Evolutionary conservation across 2,888 invertebrate species (phyloP).

Genomic region (Pimpla rufipes): DNA sequence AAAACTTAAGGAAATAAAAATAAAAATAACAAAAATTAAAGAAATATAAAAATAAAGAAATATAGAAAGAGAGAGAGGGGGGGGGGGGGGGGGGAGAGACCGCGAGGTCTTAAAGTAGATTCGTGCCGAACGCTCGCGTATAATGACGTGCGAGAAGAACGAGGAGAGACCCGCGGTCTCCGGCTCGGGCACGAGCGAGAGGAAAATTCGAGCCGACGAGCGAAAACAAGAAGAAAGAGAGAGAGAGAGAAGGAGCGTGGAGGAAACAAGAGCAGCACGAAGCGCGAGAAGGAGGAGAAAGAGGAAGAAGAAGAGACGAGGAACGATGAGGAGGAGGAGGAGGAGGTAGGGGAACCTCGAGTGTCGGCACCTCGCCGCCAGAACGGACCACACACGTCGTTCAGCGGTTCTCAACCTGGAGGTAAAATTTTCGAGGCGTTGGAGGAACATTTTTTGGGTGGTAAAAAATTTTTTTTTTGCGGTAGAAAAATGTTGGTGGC

Average conservation of each 20-base stretch:
- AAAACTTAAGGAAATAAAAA: too few species aligned
- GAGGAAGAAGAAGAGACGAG: conserved; percentile 75
- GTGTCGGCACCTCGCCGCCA: conserved; percentile 85
- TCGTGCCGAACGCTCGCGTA: conserved; percentile 82
- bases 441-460: background rate
- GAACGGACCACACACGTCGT: conserved; percentile 85
- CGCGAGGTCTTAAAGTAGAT: conserved; percentile 80
- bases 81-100: conserved; percentile 70
- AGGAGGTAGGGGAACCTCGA: conserved; percentile 79
- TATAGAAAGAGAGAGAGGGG: conserved; percentile 47
- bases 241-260: conserved; percentile 18
- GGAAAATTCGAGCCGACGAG: conserved; percentile 56
- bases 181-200: conserved; percentile 61
- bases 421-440: conserved; percentile 60
- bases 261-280: conserved; percentile 70
- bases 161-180: conserved; percentile 69
- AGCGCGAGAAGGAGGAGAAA: conserved; percentile 76
- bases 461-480: background rate
- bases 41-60: too few species aligned
- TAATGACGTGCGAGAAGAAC: conserved; percentile 82
- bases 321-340: conserved; percentile 70
- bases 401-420: conserved; percentile 82
- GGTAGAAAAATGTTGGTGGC: background rate
- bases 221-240: conserved; percentile 75
- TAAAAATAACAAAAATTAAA: too few species aligned